phyloP scores from a whole-genome alignment of 2,797 vertebrate species.

The Lates japonicus region DNA sequence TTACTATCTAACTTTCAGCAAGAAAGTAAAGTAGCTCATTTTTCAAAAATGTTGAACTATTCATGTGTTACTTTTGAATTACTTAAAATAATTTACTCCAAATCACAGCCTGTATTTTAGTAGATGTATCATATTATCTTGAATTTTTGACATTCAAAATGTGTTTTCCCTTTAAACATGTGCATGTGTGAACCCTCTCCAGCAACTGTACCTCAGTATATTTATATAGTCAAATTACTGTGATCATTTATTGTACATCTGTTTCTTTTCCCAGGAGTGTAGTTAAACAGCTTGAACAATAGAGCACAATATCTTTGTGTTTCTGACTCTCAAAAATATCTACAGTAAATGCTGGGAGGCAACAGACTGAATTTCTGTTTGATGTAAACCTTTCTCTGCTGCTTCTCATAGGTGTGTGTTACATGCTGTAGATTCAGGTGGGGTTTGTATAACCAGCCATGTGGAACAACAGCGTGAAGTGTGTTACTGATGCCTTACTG shows the following conservation, averaged over 20 bases:
- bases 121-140: conserved; percentile 13
- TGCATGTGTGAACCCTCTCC: conserved; percentile 1
- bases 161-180: conserved; percentile 6
- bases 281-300: background rate
- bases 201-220: conserved; percentile 29
- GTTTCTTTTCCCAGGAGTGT: conserved; percentile 15
- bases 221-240: conserved; percentile 9
- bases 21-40: background rate
- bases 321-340: background rate
- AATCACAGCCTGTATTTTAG: conserved; percentile 3
- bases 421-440: conserved; percentile 45
- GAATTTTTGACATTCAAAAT: background rate
- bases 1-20: background rate
- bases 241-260: conserved; percentile 6
- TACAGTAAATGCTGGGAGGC: background rate
- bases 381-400: conserved; percentile 30
- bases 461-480: conserved; percentile 54
- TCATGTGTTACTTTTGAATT: background rate
- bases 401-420: conserved; percentile 22
- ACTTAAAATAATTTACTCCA: background rate
- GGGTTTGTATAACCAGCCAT: conserved; percentile 43
- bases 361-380: conserved; percentile 16
- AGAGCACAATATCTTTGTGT: background rate
- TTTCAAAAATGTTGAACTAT: background rate
- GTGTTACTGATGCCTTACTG: conserved; percentile 78